Evolutionary conservation across 1,140 invertebrate genomes (phyloP).

Genomic region (Marisa cornuarietis): DNA sequence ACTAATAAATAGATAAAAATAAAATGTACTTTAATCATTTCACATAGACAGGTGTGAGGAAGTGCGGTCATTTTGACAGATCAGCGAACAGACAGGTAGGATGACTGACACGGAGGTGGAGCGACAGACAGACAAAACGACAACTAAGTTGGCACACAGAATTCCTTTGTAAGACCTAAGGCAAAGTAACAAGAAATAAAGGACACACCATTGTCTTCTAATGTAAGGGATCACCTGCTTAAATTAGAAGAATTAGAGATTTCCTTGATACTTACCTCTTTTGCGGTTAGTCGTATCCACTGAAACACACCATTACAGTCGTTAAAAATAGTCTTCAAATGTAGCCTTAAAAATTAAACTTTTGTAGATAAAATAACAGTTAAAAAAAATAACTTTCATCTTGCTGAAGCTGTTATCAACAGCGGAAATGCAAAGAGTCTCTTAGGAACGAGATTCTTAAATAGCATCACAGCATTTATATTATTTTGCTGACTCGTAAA

Average conservation of each 20-base stretch:
- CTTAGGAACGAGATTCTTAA: no score
- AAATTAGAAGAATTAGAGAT: no score
- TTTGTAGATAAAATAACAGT: not conserved
- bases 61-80: not conserved
- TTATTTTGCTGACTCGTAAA: no score
- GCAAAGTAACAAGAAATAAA: not conserved
- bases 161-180: not conserved
- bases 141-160: not conserved
- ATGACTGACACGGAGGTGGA: not conserved
- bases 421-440: no score
- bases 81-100: not conserved
- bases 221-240: no score
- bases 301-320: not conserved
- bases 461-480: no score
- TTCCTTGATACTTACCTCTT: slow-evolving; percentile 9
- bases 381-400: no score
- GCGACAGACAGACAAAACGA: not conserved
- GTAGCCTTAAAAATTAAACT: not conserved
- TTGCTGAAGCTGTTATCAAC: no score
- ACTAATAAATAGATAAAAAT: no score
- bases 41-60: no score
- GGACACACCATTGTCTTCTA: not conserved
- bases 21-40: no score
- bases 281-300: slow-evolving; percentile 18
- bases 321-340: no score